Evolutionary conservation across 2,888 invertebrate species (phyloP), one percentile per base, ranked within the genome.

Genomic region (Lacanobia oleracea): DNA sequence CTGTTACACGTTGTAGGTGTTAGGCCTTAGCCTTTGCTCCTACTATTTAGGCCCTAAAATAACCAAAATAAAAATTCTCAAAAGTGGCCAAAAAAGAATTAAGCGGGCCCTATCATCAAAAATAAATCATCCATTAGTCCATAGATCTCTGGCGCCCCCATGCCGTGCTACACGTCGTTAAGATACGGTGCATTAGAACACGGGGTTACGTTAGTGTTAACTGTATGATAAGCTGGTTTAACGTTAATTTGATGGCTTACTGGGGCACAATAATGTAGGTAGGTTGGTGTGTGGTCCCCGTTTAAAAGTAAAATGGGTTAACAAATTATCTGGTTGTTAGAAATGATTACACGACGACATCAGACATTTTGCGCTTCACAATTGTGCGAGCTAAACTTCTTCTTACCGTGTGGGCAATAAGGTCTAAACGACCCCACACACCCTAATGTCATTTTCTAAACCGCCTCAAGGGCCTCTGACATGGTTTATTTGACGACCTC

Each of bases 141-240:
- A n/a, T 45, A 61, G 66, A 61, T 65, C 66, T 77, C 68, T 69
- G 86, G 66, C 83, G 83, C 84, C 86, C 86, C 68, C 75, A 79
- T 86, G 67, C 53, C 86, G 79, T 86, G 86, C 60, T 63, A 56
- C 70, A 14, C 51, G 72, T 77, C 86, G 77, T 86, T 84, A 74
- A 84, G 86, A 86, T 84, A 86, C 64, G 23, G 61, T 14, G 8
- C 82, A 83, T 81, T 78, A 70, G 59, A 65, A 72, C 79, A 70
- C 40, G 27, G 57, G 37, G 53, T 61, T 33, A 23, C 57, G 64
- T 62, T 67, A 70, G 67, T 67, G 79, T 21, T 57, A 81, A 79
- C 66, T 71, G 51, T 53, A 21, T 56, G 82, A 82, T 79, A 82
- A 78, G 61, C 54, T 57, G 67, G 79, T 68, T 82, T 62, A 67